These are phyloP conservation scores for Huso huso DNA, from an alignment of 2,797 vertebrate species.

Conservation along the genomic window DNA sequence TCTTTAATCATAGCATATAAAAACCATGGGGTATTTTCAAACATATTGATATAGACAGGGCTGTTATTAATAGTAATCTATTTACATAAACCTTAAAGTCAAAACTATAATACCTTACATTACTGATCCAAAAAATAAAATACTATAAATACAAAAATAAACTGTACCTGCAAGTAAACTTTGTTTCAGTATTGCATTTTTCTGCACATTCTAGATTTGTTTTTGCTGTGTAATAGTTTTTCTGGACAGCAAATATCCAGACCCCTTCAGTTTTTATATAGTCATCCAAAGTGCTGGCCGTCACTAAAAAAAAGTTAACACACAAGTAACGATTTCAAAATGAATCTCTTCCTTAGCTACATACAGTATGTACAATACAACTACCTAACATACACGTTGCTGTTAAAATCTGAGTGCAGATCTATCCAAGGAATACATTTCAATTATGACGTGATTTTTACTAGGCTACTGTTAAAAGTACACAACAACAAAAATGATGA, in stretches of 20 bases:
- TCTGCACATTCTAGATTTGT: slow-evolving; percentile 38
- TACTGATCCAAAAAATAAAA: too few relatives aligned
- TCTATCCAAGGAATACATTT: not conserved
- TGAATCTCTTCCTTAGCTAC: not conserved
- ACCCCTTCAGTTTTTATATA: slow-evolving; percentile 59
- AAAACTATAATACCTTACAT: not conserved
- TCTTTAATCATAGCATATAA: too few relatives aligned
- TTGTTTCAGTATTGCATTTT: slow-evolving; percentile 46
- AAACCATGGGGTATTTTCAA: too few relatives aligned
- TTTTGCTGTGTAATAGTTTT: slow-evolving; percentile 27
- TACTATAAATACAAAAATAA: not conserved
- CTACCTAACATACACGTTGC: not conserved
- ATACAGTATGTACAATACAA: not conserved
- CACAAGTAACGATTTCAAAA: not conserved
- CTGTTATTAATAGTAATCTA: too few relatives aligned
- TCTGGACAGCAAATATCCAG: slow-evolving; percentile 45
- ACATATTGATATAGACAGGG: too few relatives aligned
- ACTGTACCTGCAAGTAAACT: slow-evolving; percentile 55
- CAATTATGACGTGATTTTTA: not conserved
- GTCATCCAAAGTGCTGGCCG: slow-evolving; percentile 31
- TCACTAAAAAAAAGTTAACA: slow-evolving; percentile 24
- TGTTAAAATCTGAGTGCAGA: not conserved
- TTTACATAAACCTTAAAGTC: too few relatives aligned
- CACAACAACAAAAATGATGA: not conserved
- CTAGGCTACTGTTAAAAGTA: not conserved